Base-by-base conservation (phyloP, 2,113 vertebrate species). In the Panurus biarmicus region DNA sequence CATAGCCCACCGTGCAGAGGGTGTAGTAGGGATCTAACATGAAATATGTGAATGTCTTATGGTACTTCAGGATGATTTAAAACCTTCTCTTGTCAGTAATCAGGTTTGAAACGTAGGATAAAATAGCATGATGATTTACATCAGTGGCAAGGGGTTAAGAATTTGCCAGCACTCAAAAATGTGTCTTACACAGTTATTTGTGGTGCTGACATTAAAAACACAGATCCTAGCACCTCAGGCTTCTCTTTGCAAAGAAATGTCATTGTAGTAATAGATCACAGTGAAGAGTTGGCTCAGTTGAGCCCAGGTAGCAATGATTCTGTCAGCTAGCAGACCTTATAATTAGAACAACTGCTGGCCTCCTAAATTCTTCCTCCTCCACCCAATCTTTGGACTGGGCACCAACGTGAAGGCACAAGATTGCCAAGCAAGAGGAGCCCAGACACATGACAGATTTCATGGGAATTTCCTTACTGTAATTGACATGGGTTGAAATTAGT, bases 31-130 rank as follows among this genome's bases (percentile, higher is more conserved):
- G 28, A 36, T 48, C 29, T 90, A 31, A 73, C 17, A 33, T 3
- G 54, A 67, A 17, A 19, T 38, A 11, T 61, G 40, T 73, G 48
- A 93, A 70, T 92, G 70, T 78, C 74, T 89, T 60, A 21, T 29
- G 57, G 61, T 85, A 51, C 28, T 93, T 86, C 65, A 36, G 70
- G 47, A 50, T 87, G 73, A 95, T 92, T 94, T 96, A 94, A 86
- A 95, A 73, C 71, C 48, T 76, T 87, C 50, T 72, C 31, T 64
- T 93, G 86, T 76, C 53, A 33, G 51, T 51, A 85, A 88, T 74
- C 85, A 58, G 85, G 44, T 79, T 65, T 66, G 78, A 90, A 91
- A 76, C 5, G 8, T 20, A 15, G 47, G 42, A 56, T 51, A 53
- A 85, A 80, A 47, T 70, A 54, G 40, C 0, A 0, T 29, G 56